Base-by-base conservation (phyloP, 2,113 vertebrate genomes). In the Micromys minutus region DNA sequence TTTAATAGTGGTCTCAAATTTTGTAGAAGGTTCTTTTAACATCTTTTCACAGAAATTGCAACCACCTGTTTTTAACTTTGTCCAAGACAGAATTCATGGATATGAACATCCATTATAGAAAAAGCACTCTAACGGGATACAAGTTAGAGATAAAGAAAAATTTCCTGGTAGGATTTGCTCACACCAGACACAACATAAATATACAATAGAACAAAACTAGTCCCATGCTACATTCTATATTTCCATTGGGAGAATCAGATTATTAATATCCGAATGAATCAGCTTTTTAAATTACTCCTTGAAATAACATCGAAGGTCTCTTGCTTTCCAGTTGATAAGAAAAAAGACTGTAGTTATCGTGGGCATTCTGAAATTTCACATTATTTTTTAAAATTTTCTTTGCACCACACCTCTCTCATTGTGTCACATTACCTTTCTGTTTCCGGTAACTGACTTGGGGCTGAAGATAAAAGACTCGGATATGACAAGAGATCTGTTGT, bases 1-100 rank as follows among this genome's bases (percentile, higher is more conserved):
- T 45, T 97, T 95, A 94, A 97, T 92, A 88, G 91, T 79, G 61
- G 26, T 81, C 91, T 92, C 42, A 72, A 92, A 94, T 97, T 97
- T 88, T 39, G 59, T 61, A 15, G 7, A 89, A 74, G 24, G 47
- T 75, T 95, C 79, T 85, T 13, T 95, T 86, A 95, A 31, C 65
- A 74, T 94, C 71, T 74, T 55, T 80, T 39, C 31, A 57, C 61
- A 88, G 4, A 94, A 96, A 97, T 96, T 95, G 52, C 47, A 83
- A 47, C 75, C 94, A 95, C 75, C 75, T 97, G 84, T 52, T 95
- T 92, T 96, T 93, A 92, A 92, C 92, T 71, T 90, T 84, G 57
- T n/a, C 59, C 36, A 55, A 92, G 90, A 67, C 59, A 86, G 79
- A 97, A 90, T 81, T 86, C 55, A 80, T 87, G 57, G 36, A 2